Base-by-base conservation (phyloP, 2,888 invertebrate genomes). In the Hirudinaria manillensis region DNA sequence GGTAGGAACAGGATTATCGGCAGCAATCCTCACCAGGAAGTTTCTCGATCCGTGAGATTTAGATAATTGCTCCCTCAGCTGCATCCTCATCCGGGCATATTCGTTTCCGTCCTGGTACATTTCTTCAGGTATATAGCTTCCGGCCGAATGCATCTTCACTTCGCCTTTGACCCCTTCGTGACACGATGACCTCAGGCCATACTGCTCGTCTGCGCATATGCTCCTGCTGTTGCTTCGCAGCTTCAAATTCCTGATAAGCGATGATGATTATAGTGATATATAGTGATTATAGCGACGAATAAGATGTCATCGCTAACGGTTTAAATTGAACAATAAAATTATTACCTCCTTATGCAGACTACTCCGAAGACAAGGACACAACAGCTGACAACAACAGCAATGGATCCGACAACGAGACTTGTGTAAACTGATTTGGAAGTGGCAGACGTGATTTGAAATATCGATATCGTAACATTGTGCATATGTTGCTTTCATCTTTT, bases 61-160 rank as follows among this genome's bases (percentile, higher is more conserved):
- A 6, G 29, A n/a, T 51, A 45, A 29, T 24, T 53, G 53, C 51
- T 53, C 27, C 27, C 45, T 38, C 53, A 36, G 29, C 55, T 66
- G 65, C 45, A 75, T 45, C n/a, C 70, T 45, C 75, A 75, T 75
- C 29, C 70, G 32, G 68, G 75, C 75, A 55, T 75, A 75, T 24
- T 75, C 70, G 70, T 75, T 75, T 36, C 74, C 74, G 36, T 56
- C 56, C 61, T 53, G 53, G 56, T 56, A 36, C 27, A 24, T 32
- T 29, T 24, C 56, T 61, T 56, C 19, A 27, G 72, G 72, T 72
- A 29, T 21, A 53, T 34, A 56, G 56, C 61, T 56, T 32, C 29
- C 72, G 29, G 72, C 1, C n/a, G 72, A 24, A 34, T 34, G 34
- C 56, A 21, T 32, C 21, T 53, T 36, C 36, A 24, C 34, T 72